Base-by-base conservation (phyloP, 2,797 vertebrate species). In the Mormyrus proboscirostris region DNA sequence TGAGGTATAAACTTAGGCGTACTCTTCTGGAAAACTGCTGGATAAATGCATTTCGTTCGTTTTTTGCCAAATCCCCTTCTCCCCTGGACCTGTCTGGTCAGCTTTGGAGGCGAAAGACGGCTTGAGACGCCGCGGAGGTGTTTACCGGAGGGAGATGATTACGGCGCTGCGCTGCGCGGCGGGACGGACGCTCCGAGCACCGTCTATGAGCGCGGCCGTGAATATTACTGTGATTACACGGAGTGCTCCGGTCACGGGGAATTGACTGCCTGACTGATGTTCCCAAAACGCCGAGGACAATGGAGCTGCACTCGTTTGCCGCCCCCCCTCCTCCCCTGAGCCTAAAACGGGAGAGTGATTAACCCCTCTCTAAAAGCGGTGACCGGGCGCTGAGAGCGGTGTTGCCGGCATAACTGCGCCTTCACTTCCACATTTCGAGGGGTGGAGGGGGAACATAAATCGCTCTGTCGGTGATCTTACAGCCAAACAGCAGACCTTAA, bases 101-200 rank as follows among this genome's bases (percentile, higher is more conserved):
- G 73, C 73, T 44, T 44, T 9, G 73, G 16, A 38, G 65, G 6
- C 16, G 55, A 90, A 82, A 51, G 29, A 49, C 5, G 76, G 89
- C 82, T 91, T 92, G 89, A 92, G 90, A 91, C 85, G 86, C 91
- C 83, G 93, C 91, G 92, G 91, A 89, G 90, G 88, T 93, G 92
- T 95, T 92, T 92, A 94, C 93, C 87, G 92, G 95, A 93, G 95
- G 96, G 94, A 96, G 95, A 94, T 95, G 95, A 96, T 95, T 96
- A 95, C 92, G 94, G 93, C 93, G 94, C 91, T 93, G 93, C 93
- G 94, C 91, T 93, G 92, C 92, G 92, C 92, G 93, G 82, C 94
- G 90, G 93, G 94, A 92, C 93, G 89, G 91, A 62, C 47, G 90
- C 90, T 86, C 90, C 89, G 86, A 93, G 89, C 92, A 88, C 90